Evolutionary conservation across 2,797 vertebrate genomes (phyloP), one percentile per base, ranked within the genome.

Genomic region (Tamandua tetradactyla): DNA sequence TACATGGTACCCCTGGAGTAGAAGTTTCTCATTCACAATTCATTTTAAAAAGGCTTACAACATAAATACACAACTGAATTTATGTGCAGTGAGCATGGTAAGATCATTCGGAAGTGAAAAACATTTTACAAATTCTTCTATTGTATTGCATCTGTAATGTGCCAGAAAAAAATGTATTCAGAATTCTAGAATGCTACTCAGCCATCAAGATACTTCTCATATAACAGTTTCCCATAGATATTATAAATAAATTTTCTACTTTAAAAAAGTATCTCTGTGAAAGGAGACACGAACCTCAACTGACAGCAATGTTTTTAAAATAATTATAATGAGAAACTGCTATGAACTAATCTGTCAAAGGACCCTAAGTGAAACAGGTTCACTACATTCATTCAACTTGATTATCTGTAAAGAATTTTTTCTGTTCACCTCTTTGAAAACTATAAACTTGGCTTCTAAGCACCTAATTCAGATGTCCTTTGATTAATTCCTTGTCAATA

Each of bases 11-110:
- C 10, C 35, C 17, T 42, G 55, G 22, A 69, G n/a, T 35, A 66
- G 83, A n/a, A 47, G 7, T 89, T 87, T 92, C 62, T 82, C 17
- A 74, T 55, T 89, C 35, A 89, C 22, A 55, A 68, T 84, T 94
- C 55, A 92, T 74, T 94, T 79, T 72, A 68, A 71, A 74, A 86
- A 89, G 35, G 35, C 42, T 82, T 91, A 49, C 2, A 91, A 64
- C 47, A 61, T 61, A 27, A 49, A 40, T 32, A 52, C 55, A 37
- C 44, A 42, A 78, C 27, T 78, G 52, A 57, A 71, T 62, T 55
- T 91, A 75, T 90, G 68, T 71, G 35, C 15, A 78, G 42, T 4
- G 23, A 88, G 47, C 30, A 87, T 20, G 52, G 32, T 40, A 79
- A 94, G 91, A 94, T 84, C 23, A 72, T 76, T 8, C 49, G 37